phyloP scores from a whole-genome alignment of 2,797 vertebrate genomes.

The Amniataba percoides region DNA sequence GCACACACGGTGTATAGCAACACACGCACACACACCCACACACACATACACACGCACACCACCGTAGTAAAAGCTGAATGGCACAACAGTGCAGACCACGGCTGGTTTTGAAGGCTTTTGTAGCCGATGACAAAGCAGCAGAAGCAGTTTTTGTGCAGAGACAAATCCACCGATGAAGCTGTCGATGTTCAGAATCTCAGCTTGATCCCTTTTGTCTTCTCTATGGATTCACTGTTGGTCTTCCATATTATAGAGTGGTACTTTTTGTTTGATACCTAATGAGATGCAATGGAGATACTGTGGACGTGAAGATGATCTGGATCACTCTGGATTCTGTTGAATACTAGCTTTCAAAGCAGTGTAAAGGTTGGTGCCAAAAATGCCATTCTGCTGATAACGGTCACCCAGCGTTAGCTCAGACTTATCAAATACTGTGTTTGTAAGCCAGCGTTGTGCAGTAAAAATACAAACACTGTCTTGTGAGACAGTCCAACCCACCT shows the following conservation, averaged over 20 bases:
- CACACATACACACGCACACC: constrained; percentile 33
- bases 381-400: constrained; percentile 29
- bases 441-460: constrained; percentile 45
- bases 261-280: constrained; percentile 16
- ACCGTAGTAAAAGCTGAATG: constrained; percentile 75
- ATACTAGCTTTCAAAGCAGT: constrained; percentile 45
- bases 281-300: constrained; percentile 22
- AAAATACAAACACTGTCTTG: constrained; percentile 51
- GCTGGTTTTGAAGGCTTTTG: constrained; percentile 57
- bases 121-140: constrained; percentile 55
- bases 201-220: constrained; percentile 2
- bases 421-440: constrained; percentile 27
- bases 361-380: constrained; percentile 48
- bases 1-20: constrained; percentile 57
- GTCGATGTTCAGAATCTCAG: constrained; percentile 9
- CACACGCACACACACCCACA: constrained; percentile 30
- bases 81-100: constrained; percentile 68
- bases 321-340: constrained; percentile 43
- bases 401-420: constrained; percentile 18
- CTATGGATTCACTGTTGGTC: constrained; percentile 16
- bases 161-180: constrained; percentile 57
- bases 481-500: constrained; percentile 34
- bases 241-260: constrained; percentile 16
- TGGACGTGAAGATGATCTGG: constrained; percentile 16
- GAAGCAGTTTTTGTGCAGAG: constrained; percentile 57